Conservation (phyloP, 2,113 vertebrate genomes). For the Sinocyclocheilus grahami region DNA sequence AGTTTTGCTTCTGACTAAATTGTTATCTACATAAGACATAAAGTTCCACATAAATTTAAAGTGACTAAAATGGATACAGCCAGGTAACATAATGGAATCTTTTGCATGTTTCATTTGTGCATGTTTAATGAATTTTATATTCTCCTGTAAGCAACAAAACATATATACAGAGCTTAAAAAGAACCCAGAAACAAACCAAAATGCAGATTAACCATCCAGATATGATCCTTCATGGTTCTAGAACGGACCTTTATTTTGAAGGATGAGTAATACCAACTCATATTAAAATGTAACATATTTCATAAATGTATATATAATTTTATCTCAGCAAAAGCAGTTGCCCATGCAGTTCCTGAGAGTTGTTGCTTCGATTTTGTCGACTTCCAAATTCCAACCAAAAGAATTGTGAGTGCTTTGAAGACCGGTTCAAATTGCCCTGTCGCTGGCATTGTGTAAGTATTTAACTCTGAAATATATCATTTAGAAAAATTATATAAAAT, state of each 20-base stretch:
- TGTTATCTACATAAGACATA: neutral
- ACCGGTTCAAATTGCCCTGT: neutral
- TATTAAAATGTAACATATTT: neutral
- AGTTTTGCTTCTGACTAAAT: slow-evolving; percentile 2
- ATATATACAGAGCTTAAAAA: too few relatives aligned
- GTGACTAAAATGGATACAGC: neutral
- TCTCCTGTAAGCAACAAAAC: neutral
- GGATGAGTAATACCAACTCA: neutral
- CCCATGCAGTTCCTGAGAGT: fast-evolving
- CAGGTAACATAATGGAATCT: neutral
- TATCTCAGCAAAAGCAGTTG: neutral
- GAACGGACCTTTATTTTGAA: neutral
- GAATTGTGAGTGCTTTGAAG: neutral
- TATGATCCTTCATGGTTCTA: too few relatives aligned
- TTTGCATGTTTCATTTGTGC: neutral
- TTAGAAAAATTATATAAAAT: neutral
- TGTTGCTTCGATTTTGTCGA: slow-evolving; percentile 35
- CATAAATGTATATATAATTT: neutral
- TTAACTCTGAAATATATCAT: neutral
- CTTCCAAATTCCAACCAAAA: neutral
- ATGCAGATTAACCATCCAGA: neutral
- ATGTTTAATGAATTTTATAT: neutral
- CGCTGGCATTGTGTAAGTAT: slow-evolving; percentile 19
- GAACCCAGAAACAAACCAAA: neutral
- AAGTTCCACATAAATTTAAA: neutral